Evolutionary conservation across 2,113 vertebrate genomes (phyloP), one percentile per base, ranked within the genome.

Genomic region (Tinamus guttatus): DNA sequence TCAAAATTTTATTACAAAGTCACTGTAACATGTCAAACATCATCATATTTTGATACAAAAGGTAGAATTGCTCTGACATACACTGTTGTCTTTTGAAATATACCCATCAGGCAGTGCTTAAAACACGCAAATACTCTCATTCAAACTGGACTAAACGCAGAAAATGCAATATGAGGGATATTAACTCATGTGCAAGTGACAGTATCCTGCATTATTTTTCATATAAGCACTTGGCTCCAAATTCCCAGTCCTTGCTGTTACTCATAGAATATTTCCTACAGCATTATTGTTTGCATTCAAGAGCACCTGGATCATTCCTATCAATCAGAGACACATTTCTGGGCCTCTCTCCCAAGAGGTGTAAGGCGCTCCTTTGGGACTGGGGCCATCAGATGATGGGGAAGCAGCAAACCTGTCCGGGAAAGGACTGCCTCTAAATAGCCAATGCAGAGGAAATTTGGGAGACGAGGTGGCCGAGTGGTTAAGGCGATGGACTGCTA

Each of bases 401-500:
- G 11, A 91, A 87, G 81, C 9, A 76, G 58, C 8, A 3, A 86
- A 3, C 12, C n/a, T 94, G 75, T 8, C 7, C 6, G 67, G 62
- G 27, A 73, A 84, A 85, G 1, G 0, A 82, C 12, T 36, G 2
- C 30, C 34, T 69, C 65, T 47, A 85, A 76, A 77, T 7, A 75
- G 4, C 8, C 13, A 25, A 4, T 51, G 1, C 38, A 40, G 27
- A 70, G 30, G 80, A 36, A 22, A 54, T 43, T 65, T 83, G 49
- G 49, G 21, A 49, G 96, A 96, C 97, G 96, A 97, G 97, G 97
- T 97, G 97, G 96, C 97, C 94, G 96, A 98, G 97, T 96, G 97
- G 97, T 97, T 89, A 97, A 98, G 97, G 97, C 86, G 97, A 97
- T 97, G 96, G 95, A 97, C 97, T 97, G 96, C 97, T 97, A 97